Evolutionary conservation across 1,140 invertebrate genomes (phyloP).

Genomic region (Heterodera schachtii): DNA sequence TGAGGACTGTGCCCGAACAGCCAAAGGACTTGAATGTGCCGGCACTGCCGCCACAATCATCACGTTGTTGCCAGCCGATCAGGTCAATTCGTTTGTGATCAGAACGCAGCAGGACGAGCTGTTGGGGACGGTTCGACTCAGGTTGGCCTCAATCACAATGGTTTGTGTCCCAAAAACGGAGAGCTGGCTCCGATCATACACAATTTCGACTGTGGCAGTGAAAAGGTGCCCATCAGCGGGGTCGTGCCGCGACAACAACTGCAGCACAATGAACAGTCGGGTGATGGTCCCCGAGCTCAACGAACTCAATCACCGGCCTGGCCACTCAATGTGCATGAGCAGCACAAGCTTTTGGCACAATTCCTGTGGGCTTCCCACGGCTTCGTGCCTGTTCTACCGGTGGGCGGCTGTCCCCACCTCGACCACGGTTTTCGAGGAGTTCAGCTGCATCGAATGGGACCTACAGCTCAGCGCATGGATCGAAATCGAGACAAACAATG

Average conservation of each 20-base stretch:
- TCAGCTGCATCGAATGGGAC: not conserved
- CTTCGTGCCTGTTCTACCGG: too few relatives aligned
- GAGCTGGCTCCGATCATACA: not conserved
- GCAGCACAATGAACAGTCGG: not conserved
- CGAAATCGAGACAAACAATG: not conserved
- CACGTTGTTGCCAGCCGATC: not conserved
- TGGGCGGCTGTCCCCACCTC: too few relatives aligned
- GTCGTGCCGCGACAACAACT: not conserved
- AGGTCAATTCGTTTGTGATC: constrained; percentile 1
- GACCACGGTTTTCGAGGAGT: not conserved
- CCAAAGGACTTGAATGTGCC: too few relatives aligned
- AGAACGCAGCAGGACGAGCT: too few relatives aligned
- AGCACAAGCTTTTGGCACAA: not conserved
- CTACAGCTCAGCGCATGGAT: not conserved
- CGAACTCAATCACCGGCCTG: too few relatives aligned
- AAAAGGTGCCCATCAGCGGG: constrained; percentile 5
- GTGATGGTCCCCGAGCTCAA: not conserved
- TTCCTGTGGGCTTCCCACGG: not conserved
- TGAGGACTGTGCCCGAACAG: too few relatives aligned
- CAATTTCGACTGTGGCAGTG: not conserved
- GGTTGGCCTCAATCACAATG: not conserved
- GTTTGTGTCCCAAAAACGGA: not conserved
- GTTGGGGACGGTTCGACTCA: not conserved
- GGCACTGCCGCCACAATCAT: too few relatives aligned
- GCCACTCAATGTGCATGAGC: not conserved